Evolutionary conservation across 2,113 vertebrate species (phyloP).

Genomic region (Xiphorhynchus elegans): DNA sequence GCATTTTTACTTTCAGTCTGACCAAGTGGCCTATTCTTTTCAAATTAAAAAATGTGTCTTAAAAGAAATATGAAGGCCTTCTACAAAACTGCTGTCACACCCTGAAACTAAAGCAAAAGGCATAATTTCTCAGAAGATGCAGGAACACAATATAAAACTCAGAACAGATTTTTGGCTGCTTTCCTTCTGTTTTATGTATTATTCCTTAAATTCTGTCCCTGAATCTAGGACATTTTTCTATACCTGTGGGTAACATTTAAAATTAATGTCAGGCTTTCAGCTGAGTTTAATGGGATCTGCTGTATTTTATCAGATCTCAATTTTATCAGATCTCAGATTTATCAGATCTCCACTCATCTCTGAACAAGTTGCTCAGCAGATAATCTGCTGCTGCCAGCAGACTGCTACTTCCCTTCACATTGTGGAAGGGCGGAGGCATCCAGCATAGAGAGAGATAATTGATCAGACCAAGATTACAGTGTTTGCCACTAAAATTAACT

Average conservation of each 20-base stretch:
- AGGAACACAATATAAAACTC: not conserved
- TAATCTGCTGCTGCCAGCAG: not conserved
- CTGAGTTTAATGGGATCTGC: slow-evolving; percentile 14
- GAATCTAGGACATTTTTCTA: slow-evolving; percentile 37
- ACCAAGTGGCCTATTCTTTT: not conserved
- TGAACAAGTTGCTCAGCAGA: not conserved
- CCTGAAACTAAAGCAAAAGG: not conserved
- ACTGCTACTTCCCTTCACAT: not conserved
- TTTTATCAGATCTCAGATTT: not conserved
- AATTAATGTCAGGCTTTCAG: slow-evolving; percentile 29
- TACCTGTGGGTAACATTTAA: slow-evolving; percentile 24
- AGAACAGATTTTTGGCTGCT: slow-evolving; percentile 10
- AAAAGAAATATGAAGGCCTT: not conserved
- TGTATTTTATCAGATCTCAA: slow-evolving; percentile 3
- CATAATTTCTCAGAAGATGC: not conserved
- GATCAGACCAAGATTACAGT: slow-evolving; percentile 14
- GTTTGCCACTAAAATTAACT: slow-evolving; percentile 12
- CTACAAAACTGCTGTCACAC: not conserved
- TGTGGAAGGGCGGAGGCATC: not conserved
- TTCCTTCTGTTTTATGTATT: slow-evolving; percentile 32
- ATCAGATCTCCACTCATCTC: not conserved
- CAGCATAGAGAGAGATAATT: not conserved
- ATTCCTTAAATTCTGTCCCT: slow-evolving; percentile 34
- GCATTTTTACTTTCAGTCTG: not conserved
- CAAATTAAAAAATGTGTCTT: not conserved